Percentiles rank a stretch among this genome's conserved stretches.
Conservation (phyloP, 2,888 invertebrate genomes). For the Meganola albula region DNA sequence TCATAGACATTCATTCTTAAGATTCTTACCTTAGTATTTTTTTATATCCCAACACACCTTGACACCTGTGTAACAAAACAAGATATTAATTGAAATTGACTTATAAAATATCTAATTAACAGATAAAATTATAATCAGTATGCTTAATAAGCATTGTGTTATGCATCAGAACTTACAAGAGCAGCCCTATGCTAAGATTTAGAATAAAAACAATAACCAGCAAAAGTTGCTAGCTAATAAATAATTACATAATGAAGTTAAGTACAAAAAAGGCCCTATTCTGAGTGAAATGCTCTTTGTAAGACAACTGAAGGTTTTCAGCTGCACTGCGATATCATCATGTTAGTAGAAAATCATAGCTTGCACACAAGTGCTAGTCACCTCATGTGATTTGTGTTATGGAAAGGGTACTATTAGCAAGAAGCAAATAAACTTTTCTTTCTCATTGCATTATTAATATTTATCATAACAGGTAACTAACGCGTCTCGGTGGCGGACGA, state of each 20-base stretch:
- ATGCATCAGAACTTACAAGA: conserved; percentile 63
- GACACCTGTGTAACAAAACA: not conserved
- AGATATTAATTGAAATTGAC: not conserved
- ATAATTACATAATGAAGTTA: conserved; percentile 9
- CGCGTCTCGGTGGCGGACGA: too few relatives aligned
- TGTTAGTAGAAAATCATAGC: conserved; percentile 20
- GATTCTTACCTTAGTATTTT: not conserved
- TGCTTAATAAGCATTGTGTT: conserved; percentile 38
- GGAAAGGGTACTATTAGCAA: too few relatives aligned
- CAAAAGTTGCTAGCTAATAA: conserved; percentile 5
- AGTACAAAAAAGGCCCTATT: conserved; percentile 38
- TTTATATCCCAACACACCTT: not conserved
- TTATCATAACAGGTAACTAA: too few relatives aligned
- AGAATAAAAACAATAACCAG: conserved; percentile 21
- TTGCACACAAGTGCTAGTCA: too few relatives aligned
- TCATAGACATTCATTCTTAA: too few relatives aligned
- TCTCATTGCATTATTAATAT: too few relatives aligned
- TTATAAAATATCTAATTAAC: not conserved
- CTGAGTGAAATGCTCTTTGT: conserved; percentile 36
- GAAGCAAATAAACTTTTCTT: too few relatives aligned
- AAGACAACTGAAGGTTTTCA: conserved; percentile 62
- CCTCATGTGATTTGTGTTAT: too few relatives aligned
- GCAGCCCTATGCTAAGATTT: conserved; percentile 56
- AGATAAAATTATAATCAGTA: conserved; percentile 36
- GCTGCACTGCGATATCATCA: conserved; percentile 75